Conservation (phyloP, 2,113 vertebrate genomes). For the Gavia stellata region DNA sequence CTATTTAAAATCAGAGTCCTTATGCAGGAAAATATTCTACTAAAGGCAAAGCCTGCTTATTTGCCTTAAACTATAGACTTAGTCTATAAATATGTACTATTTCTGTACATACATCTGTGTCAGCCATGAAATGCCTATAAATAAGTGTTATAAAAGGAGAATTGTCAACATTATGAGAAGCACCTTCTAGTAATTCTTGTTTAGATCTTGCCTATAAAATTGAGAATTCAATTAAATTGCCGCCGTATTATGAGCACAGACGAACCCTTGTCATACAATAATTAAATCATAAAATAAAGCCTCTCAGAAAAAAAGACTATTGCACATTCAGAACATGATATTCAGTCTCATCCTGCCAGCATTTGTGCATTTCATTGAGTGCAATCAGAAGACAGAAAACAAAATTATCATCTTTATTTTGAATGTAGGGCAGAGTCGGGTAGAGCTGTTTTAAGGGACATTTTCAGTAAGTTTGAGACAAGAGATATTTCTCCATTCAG, state of each 20-base stretch:
- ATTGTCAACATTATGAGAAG: background rate
- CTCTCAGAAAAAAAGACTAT: background rate
- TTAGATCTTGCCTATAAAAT: background rate
- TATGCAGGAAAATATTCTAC: background rate
- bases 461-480: background rate
- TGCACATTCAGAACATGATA: background rate
- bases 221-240: background rate
- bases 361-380: background rate
- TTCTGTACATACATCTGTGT: background rate
- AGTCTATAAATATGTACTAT: background rate
- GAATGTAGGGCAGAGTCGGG: background rate
- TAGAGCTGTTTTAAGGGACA: background rate
- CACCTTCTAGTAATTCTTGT: conserved; percentile 11
- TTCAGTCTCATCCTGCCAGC: background rate
- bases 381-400: background rate
- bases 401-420: background rate
- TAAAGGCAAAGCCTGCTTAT: background rate
- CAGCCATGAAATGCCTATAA: background rate
- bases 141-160: background rate
- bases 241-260: background rate
- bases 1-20: conserved; percentile 17
- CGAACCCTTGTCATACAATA: background rate
- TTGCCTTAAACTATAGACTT: conserved; percentile 1
- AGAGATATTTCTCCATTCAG: background rate
- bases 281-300: conserved; percentile 3